Conservation (phyloP, 2,113 vertebrate genomes). For the Silurus glanis region DNA sequence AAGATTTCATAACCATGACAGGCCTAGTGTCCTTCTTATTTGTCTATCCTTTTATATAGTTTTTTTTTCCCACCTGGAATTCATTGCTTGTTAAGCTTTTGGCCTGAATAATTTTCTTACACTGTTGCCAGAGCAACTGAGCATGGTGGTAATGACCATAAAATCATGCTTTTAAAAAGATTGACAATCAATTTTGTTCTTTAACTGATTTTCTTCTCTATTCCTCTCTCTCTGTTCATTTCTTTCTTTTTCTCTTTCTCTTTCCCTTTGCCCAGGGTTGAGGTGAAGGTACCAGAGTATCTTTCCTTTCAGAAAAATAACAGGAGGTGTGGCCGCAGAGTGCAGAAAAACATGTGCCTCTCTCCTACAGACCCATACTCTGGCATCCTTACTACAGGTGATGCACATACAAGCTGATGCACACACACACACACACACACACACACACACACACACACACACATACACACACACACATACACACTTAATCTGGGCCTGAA, state of each 20-base stretch:
- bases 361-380: conserved; percentile 80
- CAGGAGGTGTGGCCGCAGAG: conserved; percentile 78
- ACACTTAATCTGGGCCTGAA: not conserved
- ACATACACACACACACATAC: not conserved
- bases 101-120: not conserved
- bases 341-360: conserved; percentile 76
- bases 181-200: not conserved
- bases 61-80: not conserved
- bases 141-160: not conserved
- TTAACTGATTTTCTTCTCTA: not conserved
- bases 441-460: not conserved
- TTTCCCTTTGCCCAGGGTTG: conserved; percentile 40
- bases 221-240: not conserved
- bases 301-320: conserved; percentile 65
- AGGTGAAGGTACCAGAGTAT: conserved; percentile 67
- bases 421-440: not conserved
- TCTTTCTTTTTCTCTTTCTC: not conserved
- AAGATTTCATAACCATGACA: not conserved
- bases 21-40: not conserved
- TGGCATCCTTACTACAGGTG: conserved; percentile 80
- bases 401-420: not conserved
- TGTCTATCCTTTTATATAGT: not conserved
- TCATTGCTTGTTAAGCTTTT: conserved; percentile 31
- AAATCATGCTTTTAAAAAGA: not conserved
- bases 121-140: conserved; percentile 8